Base-by-base conservation (phyloP, 2,888 invertebrate species). In the Eubasilissa splendida region DNA sequence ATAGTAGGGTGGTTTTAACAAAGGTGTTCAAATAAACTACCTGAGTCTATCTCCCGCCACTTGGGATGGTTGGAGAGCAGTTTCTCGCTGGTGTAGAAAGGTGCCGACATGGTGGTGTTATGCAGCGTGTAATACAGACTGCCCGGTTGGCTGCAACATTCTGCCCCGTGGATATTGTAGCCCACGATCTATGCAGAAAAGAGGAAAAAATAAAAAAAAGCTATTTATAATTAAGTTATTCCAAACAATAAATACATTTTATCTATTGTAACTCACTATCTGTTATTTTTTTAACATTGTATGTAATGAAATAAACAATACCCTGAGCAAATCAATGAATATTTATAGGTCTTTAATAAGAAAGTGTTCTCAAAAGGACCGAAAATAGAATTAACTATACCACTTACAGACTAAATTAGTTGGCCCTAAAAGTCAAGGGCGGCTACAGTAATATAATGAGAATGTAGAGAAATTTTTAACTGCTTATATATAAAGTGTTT, bases 61-160 rank as follows among this genome's bases (percentile, higher is more conserved):
- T 95, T 95, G 4, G 95, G 95, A 88, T 95, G 94, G 33, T 92
- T 91, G 22, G 93, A 93, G 74, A 91, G 91, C 83, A 95, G 90
- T 85, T 92, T 92, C 87, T 96, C 96, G 85, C 96, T 96, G 0
- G 95, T 95, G 85, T 95, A 97, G 86, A 96, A 94, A 0, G 96
- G 95, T 7, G 95, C 94, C 8, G 95, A 95, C 93, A 95, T 94
- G 14, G 93, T 93, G 4, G 95, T 94, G 85, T 94, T 91, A 86
- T 97, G 96, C 33, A 97, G 89, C 0, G 96, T 96, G 84, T 94
- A 93, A 86, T 96, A 96, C 86, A 94, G 93, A 85, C 92, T 93
- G 85, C 92, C 91, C 59, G 88, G 89, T 2, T 89, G 87, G 1
- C 86, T 85, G 76, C 91, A 89, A 85, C 88, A 87, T 85, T 91